Base-by-base conservation (phyloP, 2,888 invertebrate genomes). In the Tetragonula carbonaria region DNA sequence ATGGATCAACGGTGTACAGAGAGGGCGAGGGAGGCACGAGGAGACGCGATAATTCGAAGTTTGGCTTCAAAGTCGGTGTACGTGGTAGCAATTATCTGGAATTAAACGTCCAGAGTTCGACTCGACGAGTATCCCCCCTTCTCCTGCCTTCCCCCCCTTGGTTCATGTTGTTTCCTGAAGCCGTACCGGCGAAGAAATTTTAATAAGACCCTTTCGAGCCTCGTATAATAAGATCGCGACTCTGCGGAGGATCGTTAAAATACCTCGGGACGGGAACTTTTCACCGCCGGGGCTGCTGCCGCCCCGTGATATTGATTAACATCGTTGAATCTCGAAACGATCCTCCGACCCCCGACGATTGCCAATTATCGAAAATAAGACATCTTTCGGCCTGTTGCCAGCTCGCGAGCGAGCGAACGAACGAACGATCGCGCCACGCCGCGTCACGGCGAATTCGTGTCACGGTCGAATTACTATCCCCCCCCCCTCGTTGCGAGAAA, bases 11-110 rank as follows among this genome's bases (percentile, higher is more conserved):
- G 59, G 33, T 28, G 23, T 50, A 63, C 11, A 28, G 33, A 28
- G 57, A 66, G 57, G 68, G 16, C 6, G n/a, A 2, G 62, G 65
- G 45, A 18, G 14, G 51, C 66, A 80, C 72, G 80, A 18, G n/a
- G 57, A 70, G 78, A 82, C 65, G 79, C 80, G 65, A 82, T 89
- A 89, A 90, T 87, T 88, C 71, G 72, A 88, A 90, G 86, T 84
- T 82, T 65, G 78, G 74, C 66, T 63, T 53, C 57, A 62, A 73
- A 65, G 81, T 81, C 80, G 85, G 89, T 82, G 86, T 86, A 86
- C 87, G 88, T 82, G 87, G 82, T 88, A 86, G 89, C 89, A 88
- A 91, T 90, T 90, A 91, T 87, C 87, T 89, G 70, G 89, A 90
- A 90, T 90, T 88, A 89, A 87, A 88, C 84, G 85, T 86, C 78